Percentiles rank a stretch among this genome's conserved stretches.
Evolutionary conservation across 2,888 invertebrate species (phyloP).

Genomic region (Amiota mariae): DNA sequence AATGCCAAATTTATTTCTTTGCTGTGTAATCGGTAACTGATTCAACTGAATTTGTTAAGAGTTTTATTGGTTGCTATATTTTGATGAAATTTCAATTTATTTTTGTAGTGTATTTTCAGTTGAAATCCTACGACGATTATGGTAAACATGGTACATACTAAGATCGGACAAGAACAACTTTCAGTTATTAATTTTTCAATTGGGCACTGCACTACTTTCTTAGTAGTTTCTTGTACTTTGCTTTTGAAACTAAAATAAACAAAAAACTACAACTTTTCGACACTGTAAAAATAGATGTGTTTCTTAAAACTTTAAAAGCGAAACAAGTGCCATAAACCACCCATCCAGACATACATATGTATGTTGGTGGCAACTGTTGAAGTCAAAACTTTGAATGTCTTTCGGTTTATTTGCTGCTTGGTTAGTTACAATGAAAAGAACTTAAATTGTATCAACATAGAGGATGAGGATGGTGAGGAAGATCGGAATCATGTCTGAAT

Average conservation of each 20-base stretch:
- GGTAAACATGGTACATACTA: too few species aligned
- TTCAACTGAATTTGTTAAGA: too few species aligned
- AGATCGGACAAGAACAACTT: not conserved
- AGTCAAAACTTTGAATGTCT: not conserved
- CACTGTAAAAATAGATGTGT: not conserved
- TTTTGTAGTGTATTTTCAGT: too few species aligned
- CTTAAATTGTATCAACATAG: not conserved
- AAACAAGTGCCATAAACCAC: constrained; percentile 1
- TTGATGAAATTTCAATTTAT: too few species aligned
- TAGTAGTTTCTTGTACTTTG: not conserved
- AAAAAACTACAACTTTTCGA: too few species aligned
- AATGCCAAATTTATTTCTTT: too few species aligned
- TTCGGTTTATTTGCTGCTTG: too few species aligned
- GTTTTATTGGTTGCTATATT: too few species aligned
- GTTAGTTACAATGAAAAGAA: too few species aligned
- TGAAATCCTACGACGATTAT: too few species aligned
- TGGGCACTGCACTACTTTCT: not conserved
- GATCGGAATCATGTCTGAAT: not conserved
- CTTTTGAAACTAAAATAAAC: too few species aligned
- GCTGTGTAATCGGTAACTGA: too few species aligned
- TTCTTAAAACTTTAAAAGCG: constrained; percentile 19
- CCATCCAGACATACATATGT: not conserved
- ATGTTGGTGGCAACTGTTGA: not conserved
- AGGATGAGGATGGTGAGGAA: not conserved
- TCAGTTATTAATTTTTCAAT: constrained; percentile 19